These are phyloP conservation scores for Meandrusa payeni DNA, from an alignment of 2,888 invertebrate species.

Conservation along the genomic window DNA sequence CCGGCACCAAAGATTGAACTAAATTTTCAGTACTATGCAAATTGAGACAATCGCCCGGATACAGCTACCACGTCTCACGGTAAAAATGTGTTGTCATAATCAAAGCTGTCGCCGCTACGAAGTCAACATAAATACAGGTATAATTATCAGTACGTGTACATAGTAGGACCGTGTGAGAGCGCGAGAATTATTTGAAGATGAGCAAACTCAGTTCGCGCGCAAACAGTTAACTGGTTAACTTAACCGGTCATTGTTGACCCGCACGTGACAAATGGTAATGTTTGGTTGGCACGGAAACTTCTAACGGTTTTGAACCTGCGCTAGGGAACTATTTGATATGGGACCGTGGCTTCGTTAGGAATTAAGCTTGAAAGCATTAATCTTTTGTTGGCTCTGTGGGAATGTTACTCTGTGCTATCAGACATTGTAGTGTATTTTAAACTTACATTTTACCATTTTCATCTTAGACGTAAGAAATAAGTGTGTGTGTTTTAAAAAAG, in stretches of 20 bases:
- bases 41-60: too few relatives aligned
- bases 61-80: too few relatives aligned
- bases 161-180: slow-evolving; percentile 19
- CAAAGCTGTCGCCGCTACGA: too few relatives aligned
- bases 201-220: slow-evolving; percentile 27
- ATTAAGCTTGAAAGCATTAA: slow-evolving; percentile 12
- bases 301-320: slow-evolving; percentile 21
- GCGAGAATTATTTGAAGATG: slow-evolving; percentile 22
- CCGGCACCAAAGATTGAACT: too few relatives aligned
- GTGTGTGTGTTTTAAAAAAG: too few relatives aligned
- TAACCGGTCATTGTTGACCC: slow-evolving; percentile 36
- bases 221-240: slow-evolving; percentile 34
- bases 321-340: slow-evolving; percentile 13
- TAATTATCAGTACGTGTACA: slow-evolving; percentile 4
- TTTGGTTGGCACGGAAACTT: slow-evolving; percentile 37
- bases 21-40: too few relatives aligned
- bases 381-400: slow-evolving; percentile 4
- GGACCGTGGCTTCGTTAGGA: slow-evolving; percentile 1
- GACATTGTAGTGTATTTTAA: too few relatives aligned
- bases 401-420: slow-evolving; percentile 8
- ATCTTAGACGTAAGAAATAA: too few relatives aligned
- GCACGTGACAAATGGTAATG: slow-evolving; percentile 43
- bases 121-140: too few relatives aligned
- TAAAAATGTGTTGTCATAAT: too few relatives aligned
- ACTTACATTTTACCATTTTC: too few relatives aligned